Evolutionary conservation across 1,140 invertebrate species (phyloP).

Genomic region (Teleogryllus occipitalis): DNA sequence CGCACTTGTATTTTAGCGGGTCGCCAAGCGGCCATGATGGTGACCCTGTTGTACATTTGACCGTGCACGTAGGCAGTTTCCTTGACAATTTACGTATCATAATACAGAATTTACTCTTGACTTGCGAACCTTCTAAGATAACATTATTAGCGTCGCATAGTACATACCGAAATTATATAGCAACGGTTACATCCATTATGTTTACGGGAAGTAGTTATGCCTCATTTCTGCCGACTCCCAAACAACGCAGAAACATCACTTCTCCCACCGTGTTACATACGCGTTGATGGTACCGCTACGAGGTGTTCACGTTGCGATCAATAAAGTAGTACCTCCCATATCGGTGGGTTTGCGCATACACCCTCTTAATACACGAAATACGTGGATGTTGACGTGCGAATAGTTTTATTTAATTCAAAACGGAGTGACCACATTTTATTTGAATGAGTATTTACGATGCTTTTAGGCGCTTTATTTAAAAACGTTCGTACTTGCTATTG

Average conservation of each 20-base stretch:
- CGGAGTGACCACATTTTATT: too few relatives aligned
- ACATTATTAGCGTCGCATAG: neutral
- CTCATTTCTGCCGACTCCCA: too few relatives aligned
- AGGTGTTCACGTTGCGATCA: neutral
- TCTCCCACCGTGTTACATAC: neutral
- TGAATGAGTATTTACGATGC: too few relatives aligned
- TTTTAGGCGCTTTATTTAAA: neutral
- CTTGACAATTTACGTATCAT: neutral
- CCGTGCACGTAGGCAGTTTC: constrained; percentile 9
- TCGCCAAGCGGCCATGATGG: constrained; percentile 18
- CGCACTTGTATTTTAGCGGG: constrained; percentile 12
- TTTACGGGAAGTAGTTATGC: too few relatives aligned
- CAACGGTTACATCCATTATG: too few relatives aligned
- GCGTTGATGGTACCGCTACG: neutral
- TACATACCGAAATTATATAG: constrained; percentile 3
- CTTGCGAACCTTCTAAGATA: neutral
- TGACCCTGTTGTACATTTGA: constrained; percentile 7
- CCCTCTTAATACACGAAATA: too few relatives aligned
- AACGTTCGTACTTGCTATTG: neutral
- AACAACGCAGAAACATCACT: neutral
- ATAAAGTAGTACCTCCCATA: neutral
- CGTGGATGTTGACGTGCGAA: too few relatives aligned
- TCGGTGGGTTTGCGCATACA: too few relatives aligned
- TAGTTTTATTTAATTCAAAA: too few relatives aligned
- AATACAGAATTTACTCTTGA: constrained; percentile 7